These are phyloP conservation scores for Malthinus seriepunctatus DNA, from an alignment of 2,888 invertebrate genomes.

Conservation along the genomic window DNA sequence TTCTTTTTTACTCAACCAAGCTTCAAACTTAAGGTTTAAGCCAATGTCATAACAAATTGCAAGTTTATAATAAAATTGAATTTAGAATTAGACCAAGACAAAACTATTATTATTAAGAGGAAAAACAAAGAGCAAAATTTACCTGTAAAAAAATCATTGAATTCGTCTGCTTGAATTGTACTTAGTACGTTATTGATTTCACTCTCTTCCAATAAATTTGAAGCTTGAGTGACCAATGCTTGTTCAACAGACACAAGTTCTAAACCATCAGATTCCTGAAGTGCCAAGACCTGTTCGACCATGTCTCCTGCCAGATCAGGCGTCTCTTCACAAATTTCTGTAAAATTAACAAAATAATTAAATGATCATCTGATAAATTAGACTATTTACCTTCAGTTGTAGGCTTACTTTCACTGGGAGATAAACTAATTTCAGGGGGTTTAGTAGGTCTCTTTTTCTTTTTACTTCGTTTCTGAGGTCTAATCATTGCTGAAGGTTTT, in stretches of 20 bases:
- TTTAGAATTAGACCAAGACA: no score
- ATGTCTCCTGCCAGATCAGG: slow-evolving; percentile 51
- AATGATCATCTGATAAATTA: background rate
- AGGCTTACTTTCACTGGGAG: slow-evolving; percentile 16
- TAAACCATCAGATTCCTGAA: slow-evolving; percentile 63
- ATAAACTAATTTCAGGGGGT: slow-evolving; percentile 36
- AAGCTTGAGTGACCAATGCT: slow-evolving; percentile 69
- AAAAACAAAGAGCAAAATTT: slow-evolving; percentile 34
- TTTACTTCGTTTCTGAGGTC: slow-evolving; percentile 62
- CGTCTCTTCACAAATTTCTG: slow-evolving; percentile 39
- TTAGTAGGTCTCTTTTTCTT: slow-evolving; percentile 52
- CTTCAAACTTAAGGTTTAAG: no score
- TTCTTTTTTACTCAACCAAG: no score
- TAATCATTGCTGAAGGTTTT: slow-evolving; percentile 59
- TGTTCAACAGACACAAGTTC: slow-evolving; percentile 54
- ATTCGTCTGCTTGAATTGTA: slow-evolving; percentile 79
- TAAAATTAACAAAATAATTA: background rate
- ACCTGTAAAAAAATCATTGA: slow-evolving; percentile 81
- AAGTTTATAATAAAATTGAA: no score
- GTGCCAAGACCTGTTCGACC: slow-evolving; percentile 61
- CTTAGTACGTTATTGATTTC: slow-evolving; percentile 79
- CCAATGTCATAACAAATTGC: no score
- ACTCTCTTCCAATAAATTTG: slow-evolving; percentile 69
- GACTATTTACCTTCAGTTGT: slow-evolving; percentile 8
- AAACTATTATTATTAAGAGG: background rate